These are phyloP conservation scores for Petaurus breviceps DNA, from an alignment of 2,113 vertebrate genomes.

Conservation along the genomic window DNA sequence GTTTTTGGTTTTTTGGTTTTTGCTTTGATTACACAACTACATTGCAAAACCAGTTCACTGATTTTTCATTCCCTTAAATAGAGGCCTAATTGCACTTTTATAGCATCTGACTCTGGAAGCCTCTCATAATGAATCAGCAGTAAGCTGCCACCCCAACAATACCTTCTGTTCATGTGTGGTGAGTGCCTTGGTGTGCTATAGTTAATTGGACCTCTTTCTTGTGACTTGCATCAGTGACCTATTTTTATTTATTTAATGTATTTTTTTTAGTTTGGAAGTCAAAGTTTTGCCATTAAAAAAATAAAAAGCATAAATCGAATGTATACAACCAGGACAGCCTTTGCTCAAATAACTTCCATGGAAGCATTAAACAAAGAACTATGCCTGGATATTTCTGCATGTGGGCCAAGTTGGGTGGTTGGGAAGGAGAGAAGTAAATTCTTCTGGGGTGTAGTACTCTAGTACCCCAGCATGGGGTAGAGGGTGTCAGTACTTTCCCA, in stretches of 20 bases:
- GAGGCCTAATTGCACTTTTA: constrained; percentile 35
- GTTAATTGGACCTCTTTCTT: constrained; percentile 25
- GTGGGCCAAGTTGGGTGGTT: neutral
- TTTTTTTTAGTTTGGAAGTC: constrained; percentile 61
- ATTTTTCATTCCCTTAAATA: constrained; percentile 37
- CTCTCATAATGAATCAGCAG: constrained; percentile 32
- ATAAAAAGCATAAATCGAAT: constrained; percentile 23
- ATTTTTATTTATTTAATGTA: constrained; percentile 46
- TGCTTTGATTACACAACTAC: constrained; percentile 9
- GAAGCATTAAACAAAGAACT: constrained; percentile 29
- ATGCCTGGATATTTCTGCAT: neutral
- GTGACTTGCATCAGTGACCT: constrained; percentile 32
- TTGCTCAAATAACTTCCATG: constrained; percentile 36
- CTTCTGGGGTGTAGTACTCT: neutral
- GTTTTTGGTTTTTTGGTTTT: neutral
- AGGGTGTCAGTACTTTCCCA: neutral
- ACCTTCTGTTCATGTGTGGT: constrained; percentile 29
- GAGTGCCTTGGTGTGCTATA: constrained; percentile 9
- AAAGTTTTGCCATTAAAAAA: constrained; percentile 43
- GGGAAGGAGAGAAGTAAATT: neutral
- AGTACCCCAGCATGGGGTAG: neutral
- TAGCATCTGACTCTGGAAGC: constrained; percentile 18
- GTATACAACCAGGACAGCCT: constrained; percentile 21
- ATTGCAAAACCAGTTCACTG: constrained; percentile 53
- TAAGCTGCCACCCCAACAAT: neutral